Conservation (phyloP, 2,113 vertebrate genomes). For the Mohoua ochrocephala region DNA sequence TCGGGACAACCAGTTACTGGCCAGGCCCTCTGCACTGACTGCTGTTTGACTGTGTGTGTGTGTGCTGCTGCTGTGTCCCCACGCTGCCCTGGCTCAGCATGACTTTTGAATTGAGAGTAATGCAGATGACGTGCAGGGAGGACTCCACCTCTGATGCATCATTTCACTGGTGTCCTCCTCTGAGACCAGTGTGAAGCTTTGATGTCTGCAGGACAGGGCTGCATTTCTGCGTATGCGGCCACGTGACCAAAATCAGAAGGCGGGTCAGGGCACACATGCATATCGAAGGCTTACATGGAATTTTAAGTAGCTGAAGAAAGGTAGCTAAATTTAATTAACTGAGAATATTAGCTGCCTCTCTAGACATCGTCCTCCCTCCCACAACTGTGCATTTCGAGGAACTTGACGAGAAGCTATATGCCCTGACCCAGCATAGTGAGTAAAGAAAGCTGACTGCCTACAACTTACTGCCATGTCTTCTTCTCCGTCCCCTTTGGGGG, state of each 20-base stretch:
- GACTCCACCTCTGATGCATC: background rate
- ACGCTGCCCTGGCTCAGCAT: rapidly evolving
- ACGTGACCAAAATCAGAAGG: rapidly evolving
- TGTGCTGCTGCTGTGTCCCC: background rate
- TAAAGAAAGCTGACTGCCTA: background rate
- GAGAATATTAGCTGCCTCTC: background rate
- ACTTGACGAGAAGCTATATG: background rate
- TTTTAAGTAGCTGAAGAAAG: background rate
- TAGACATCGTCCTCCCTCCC: background rate
- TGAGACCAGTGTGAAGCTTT: background rate
- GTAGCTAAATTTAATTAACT: background rate
- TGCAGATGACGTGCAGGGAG: background rate
- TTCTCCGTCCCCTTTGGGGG: background rate
- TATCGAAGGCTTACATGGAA: background rate
- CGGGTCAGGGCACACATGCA: background rate
- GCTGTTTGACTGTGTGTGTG: background rate
- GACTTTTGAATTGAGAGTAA: background rate
- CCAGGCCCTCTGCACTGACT: background rate
- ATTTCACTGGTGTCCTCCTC: background rate
- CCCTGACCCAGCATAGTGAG: background rate
- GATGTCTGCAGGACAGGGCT: background rate
- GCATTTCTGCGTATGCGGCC: rapidly evolving
- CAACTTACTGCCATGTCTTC: background rate
- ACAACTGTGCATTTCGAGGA: background rate
- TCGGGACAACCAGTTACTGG: background rate